Base-by-base conservation (phyloP, 2,113 vertebrate genomes). In the Alligator sinensis region DNA sequence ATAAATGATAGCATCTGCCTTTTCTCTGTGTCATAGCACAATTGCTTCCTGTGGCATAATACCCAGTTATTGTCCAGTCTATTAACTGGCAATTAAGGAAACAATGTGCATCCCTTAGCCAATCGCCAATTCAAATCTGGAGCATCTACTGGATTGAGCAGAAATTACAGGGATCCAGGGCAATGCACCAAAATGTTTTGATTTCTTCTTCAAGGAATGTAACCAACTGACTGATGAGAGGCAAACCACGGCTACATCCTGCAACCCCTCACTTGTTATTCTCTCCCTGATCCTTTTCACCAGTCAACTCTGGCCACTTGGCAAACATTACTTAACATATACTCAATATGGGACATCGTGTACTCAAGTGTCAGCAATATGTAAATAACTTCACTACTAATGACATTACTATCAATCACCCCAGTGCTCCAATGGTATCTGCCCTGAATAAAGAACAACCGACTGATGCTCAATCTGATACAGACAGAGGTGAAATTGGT, bases 141-240 rank as follows among this genome's bases (percentile, higher is more conserved):
- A 5, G 80, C 63, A 77, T 25, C 85, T 59, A 18, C 58, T 84
- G 61, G 87, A 87, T 80, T 77, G 55, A 76, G 68, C 47, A 47
- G 74, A 30, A 0, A 1, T 24, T 63, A 27, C 89, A 76, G 63
- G 82, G 77, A 77, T 19, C 63, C 85, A 83, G 14, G 21, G 16
- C 21, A 55, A 28, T 8, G 6, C n/a, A 66, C 27, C 6, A n/a
- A 57, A 77, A 34, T 58, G 34, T 27, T 15, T 80, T 9, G 19
- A 91, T 85, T 81, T 84, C 64, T 63, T 79, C 83, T 74, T 77
- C 68, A 12, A 91, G 78, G 80, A 17, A 94, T n/a, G 60, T 60
- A 83, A 59, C 3, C 16, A 80, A 47, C 6, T 30, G 92, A 34
- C 27, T 79, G 24, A 2, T 78, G 3, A 1, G 16, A 63, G 57